A percentile compares a stretch with the other conserved stretches of the same genome.
These are phyloP conservation scores for Trissoscelio sp. DNA, from an alignment of 2,888 invertebrate species.

Conservation along the genomic window DNA sequence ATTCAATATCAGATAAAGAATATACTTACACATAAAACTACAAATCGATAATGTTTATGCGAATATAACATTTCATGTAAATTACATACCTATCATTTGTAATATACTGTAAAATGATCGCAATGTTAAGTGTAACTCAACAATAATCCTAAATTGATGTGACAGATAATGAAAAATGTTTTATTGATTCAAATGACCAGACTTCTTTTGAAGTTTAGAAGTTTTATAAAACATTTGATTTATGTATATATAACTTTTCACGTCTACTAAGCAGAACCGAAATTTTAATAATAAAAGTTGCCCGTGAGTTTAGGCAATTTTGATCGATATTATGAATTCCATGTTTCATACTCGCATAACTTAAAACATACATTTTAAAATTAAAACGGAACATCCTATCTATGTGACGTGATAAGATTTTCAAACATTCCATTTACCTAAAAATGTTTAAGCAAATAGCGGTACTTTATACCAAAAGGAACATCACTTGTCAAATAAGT, in stretches of 20 bases:
- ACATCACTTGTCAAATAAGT: too few relatives aligned
- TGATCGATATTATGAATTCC: constrained; percentile 58
- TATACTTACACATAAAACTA: constrained; percentile 3
- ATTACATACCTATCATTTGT: constrained; percentile 23
- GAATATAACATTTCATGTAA: constrained; percentile 29
- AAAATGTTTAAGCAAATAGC: constrained; percentile 7
- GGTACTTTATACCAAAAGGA: too few relatives aligned
- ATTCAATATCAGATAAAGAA: constrained; percentile 18
- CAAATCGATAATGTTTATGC: constrained; percentile 10
- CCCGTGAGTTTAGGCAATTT: constrained; percentile 46
- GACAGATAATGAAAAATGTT: constrained; percentile 6
- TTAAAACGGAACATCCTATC: constrained; percentile 40
- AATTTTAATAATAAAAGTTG: constrained; percentile 60
- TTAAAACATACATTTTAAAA: constrained; percentile 57
- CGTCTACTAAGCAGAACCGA: constrained; percentile 46
- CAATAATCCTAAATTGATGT: constrained; percentile 10
- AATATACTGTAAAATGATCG: constrained; percentile 34
- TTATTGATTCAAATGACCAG: constrained; percentile 35
- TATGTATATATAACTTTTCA: constrained; percentile 49
- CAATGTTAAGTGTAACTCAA: background rate
- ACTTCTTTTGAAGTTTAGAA: constrained; percentile 19
- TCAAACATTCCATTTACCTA: constrained; percentile 14
- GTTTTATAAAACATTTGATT: constrained; percentile 42
- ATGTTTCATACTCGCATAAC: constrained; percentile 53
- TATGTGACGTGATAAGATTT: constrained; percentile 40